phyloP scores from a whole-genome alignment of 2,888 invertebrate genomes.

The Aromia moschata region DNA sequence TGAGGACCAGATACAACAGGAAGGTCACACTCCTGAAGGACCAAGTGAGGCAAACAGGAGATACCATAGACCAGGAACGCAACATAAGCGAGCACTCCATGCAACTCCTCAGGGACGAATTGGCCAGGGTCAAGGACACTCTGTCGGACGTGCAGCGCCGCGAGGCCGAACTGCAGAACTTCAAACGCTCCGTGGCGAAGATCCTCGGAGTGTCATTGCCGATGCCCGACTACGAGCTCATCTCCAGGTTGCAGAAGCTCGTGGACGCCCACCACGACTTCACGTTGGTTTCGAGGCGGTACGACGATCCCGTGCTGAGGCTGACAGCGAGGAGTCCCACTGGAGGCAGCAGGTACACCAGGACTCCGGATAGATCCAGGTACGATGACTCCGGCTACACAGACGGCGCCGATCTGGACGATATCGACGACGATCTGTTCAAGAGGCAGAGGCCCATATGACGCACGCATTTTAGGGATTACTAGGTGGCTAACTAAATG shows the following conservation, averaged over 20 bases:
- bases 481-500: slow-evolving; percentile 17
- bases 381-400: slow-evolving; percentile 80
- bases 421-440: slow-evolving; percentile 74
- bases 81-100: slow-evolving; percentile 76
- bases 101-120: slow-evolving; percentile 77
- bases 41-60: slow-evolving; percentile 73
- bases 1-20: slow-evolving; percentile 77
- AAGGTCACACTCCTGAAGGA: slow-evolving; percentile 78
- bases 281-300: slow-evolving; percentile 81
- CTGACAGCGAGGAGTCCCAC: slow-evolving; percentile 68
- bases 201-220: slow-evolving; percentile 66
- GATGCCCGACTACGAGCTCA: slow-evolving; percentile 69
- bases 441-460: slow-evolving; percentile 66
- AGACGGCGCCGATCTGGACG: slow-evolving; percentile 74
- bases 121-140: slow-evolving; percentile 77
- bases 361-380: slow-evolving; percentile 66
- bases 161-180: slow-evolving; percentile 81
- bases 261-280: slow-evolving; percentile 90
- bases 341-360: slow-evolving; percentile 62
- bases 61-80: slow-evolving; percentile 76
- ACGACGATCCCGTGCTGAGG: slow-evolving; percentile 68
- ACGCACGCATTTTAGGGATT: slow-evolving; percentile 30
- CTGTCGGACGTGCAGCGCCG: slow-evolving; percentile 78
- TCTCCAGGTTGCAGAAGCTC: slow-evolving; percentile 77
- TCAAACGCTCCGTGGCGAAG: slow-evolving; percentile 70